Base-by-base conservation (phyloP, 2,113 vertebrate genomes). In the Rhabdomys dilectus region DNA sequence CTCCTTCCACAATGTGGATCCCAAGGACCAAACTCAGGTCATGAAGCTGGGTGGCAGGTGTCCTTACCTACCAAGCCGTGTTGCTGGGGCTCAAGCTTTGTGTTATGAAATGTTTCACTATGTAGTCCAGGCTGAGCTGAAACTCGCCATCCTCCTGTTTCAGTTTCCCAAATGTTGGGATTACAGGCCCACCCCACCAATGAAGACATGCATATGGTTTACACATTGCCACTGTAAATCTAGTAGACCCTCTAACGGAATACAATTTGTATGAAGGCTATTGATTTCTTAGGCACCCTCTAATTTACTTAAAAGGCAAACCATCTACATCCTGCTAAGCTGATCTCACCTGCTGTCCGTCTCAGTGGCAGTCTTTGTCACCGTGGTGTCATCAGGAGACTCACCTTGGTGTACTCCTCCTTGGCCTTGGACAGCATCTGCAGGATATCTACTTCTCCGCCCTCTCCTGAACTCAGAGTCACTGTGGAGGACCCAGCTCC, bases 391-490 rank as follows among this genome's bases (percentile, higher is more conserved):
- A 42, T n/a, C 51, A 39, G 72, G 91, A 45, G 39, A 68, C 98
- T 98, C 96, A 99, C 99, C 99, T 99, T 99, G 81, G 99, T 99
- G 58, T 99, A 99, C 91, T 99, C 99, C 82, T 99, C 99, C 97
- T 99, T 99, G 97, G 99, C 99, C 97, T 99, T 99, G 86, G 98
- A 99, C 84, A 99, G 98, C 99, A 99, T 99, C 97, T 98, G 98
- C 90, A 99, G 97, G 96, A 99, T 99, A 97, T 99, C 99, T 15
- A 99, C 99, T 80, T 98, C 98, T 96, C 99, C 99, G 77, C 98
- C 98, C 77, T 99, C 99, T 81, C 98, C 97, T 70, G 98, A 96
- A 53, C 96, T 98, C 75, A 98, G 51, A 21, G 94, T 94, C 98
- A 98, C 98, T 4, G 99, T 99, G 51, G 99, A 99, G 85, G 98